Conservation (phyloP, 2,888 invertebrate species). For the Microctonus hyperodae region DNA sequence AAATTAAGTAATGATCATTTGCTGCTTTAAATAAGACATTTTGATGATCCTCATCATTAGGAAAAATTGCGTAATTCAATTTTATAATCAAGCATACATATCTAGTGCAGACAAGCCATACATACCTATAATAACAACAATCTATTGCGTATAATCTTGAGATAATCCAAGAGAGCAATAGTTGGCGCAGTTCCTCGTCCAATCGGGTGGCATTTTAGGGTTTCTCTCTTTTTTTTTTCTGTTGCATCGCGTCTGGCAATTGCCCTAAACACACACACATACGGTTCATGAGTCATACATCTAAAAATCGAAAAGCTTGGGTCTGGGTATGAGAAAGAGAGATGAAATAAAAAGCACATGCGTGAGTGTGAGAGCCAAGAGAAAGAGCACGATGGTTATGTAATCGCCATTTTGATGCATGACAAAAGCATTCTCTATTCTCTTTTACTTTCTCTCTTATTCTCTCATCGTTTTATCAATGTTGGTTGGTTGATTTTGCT, state of each 20-base stretch:
- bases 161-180: not conserved
- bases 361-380: constrained; percentile 17
- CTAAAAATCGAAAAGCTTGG: constrained; percentile 15
- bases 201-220: not conserved
- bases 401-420: constrained; percentile 38
- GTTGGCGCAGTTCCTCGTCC: not conserved
- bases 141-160: not conserved
- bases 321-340: not conserved
- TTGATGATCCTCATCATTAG: not conserved
- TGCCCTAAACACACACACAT: not conserved
- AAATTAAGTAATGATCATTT: too few relatives aligned
- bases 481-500: not conserved
- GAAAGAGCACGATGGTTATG: constrained; percentile 30
- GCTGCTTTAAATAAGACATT: not conserved
- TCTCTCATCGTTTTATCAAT: not conserved
- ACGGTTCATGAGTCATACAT: constrained; percentile 15
- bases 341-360: not conserved
- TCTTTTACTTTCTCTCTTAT: not conserved
- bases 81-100: not conserved
- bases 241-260: constrained; percentile 17
- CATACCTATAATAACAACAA: not conserved
- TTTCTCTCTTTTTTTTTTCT: not conserved
- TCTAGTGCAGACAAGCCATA: not conserved
- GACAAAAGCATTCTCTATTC: constrained; percentile 12
- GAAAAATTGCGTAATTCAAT: not conserved